phyloP scores from a whole-genome alignment of 1,140 invertebrate genomes.

The Diploscapter pachys region DNA sequence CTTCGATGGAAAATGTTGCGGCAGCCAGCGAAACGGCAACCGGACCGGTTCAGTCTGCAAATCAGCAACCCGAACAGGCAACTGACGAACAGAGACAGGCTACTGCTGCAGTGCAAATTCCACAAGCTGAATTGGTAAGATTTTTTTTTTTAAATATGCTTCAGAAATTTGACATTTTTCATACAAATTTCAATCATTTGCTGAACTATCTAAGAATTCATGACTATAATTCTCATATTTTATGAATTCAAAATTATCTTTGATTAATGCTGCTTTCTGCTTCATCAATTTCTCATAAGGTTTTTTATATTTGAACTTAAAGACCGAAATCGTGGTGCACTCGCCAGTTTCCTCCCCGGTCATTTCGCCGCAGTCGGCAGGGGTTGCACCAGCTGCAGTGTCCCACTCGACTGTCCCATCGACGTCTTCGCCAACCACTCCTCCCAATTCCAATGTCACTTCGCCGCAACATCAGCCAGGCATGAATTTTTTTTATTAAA shows the following conservation, averaged over 20 bases:
- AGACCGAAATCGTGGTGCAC: conserved; percentile 34
- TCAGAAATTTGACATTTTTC: background rate
- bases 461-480: background rate
- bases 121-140: too few species aligned
- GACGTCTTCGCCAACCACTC: background rate
- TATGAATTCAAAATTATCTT: too few species aligned
- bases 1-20: background rate
- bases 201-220: too few species aligned
- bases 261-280: background rate
- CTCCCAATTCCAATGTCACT: background rate
- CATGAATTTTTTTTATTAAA: background rate
- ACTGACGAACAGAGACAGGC: too few species aligned
- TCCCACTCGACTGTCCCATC: background rate
- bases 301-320: background rate
- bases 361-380: background rate
- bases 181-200: too few species aligned
- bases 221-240: too few species aligned
- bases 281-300: background rate
- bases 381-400: conserved; percentile 3
- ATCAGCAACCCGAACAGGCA: too few species aligned
- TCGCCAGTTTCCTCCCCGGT: conserved; percentile 24
- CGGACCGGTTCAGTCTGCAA: background rate
- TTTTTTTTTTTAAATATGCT: conserved; percentile 12
- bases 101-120: too few species aligned
- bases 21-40: background rate